A percentile compares a stretch with the other conserved stretches of the same genome.
Evolutionary conservation across 2,888 invertebrate species (phyloP).

Genomic region (Philonicus albiceps): DNA sequence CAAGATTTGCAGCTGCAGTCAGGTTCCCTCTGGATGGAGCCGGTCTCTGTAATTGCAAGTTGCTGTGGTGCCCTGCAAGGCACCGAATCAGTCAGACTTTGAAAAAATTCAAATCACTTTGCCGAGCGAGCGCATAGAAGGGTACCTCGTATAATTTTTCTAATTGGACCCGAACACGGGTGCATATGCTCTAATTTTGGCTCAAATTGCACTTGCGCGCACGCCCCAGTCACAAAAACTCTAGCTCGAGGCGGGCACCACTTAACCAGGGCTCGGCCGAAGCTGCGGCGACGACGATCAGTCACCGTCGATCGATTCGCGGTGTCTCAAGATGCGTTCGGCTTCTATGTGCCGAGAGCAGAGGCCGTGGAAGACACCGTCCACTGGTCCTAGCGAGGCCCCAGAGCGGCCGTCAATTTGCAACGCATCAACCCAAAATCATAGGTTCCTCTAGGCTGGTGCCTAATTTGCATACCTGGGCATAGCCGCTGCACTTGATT

Average conservation of each 20-base stretch:
- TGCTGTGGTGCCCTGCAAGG: not conserved
- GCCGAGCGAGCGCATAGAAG: slow-evolving; percentile 18
- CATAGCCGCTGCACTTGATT: slow-evolving; percentile 35
- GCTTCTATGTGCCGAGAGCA: slow-evolving; percentile 15
- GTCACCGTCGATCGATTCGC: not conserved
- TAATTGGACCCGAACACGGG: slow-evolving; percentile 38
- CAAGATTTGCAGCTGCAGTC: slow-evolving; percentile 15
- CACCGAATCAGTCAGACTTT: slow-evolving; percentile 28
- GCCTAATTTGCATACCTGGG: slow-evolving; percentile 28
- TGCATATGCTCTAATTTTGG: slow-evolving; percentile 38
- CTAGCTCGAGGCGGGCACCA: slow-evolving; percentile 30
- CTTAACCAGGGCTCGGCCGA: not conserved
- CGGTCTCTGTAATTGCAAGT: not conserved
- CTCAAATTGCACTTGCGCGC: slow-evolving; percentile 36
- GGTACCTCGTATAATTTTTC: slow-evolving; percentile 42
- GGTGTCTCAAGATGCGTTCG: slow-evolving; percentile 8
- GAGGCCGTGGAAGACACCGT: not conserved
- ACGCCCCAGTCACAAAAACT: slow-evolving; percentile 33
- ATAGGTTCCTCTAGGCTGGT: slow-evolving; percentile 32
- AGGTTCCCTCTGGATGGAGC: not conserved
- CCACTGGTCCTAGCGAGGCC: not conserved
- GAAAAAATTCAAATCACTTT: slow-evolving; percentile 25
- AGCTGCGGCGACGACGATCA: not conserved
- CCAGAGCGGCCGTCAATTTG: slow-evolving; percentile 16
- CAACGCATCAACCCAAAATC: slow-evolving; percentile 40